Percentiles rank a stretch among this genome's conserved stretches.
Conservation (phyloP, 2,797 vertebrate species). For the Sparus aurata region DNA sequence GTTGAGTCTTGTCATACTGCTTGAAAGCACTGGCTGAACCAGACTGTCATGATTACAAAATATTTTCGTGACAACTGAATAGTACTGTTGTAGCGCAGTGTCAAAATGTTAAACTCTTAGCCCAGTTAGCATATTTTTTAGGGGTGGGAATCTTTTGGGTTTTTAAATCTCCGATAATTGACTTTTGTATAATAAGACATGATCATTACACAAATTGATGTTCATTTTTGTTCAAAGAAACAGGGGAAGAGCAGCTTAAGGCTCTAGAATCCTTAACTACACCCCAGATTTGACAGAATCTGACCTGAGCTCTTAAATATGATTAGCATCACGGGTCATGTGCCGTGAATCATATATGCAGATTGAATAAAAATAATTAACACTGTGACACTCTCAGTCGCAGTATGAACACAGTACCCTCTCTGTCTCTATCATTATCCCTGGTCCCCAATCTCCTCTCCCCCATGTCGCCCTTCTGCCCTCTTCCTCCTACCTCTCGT, state of each 20-base stretch:
- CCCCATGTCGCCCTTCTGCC: conserved; percentile 37
- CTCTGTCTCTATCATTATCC: conserved; percentile 29
- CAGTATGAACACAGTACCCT: conserved; percentile 11
- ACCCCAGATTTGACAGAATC: not conserved
- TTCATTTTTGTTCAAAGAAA: not conserved
- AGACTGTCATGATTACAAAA: not conserved
- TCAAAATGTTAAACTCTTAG: no score
- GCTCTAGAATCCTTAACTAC: not conserved
- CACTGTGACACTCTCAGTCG: not conserved
- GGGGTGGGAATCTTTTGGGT: no score
- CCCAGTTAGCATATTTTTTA: no score
- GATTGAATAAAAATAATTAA: conserved; percentile 2
- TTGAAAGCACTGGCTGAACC: not conserved
- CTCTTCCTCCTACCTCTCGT: conserved; percentile 53
- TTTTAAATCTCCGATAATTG: no score
- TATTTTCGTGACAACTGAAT: conserved; percentile 10
- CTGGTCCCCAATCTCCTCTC: not conserved
- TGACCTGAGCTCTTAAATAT: not conserved
- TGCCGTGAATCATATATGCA: conserved; percentile 14
- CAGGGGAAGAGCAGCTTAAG: not conserved
- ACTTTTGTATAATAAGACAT: no score
- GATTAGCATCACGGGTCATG: not conserved
- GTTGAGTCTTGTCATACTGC: not conserved
- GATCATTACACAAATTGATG: not conserved
- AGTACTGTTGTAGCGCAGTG: not conserved